Evolutionary conservation across 1,140 invertebrate species (phyloP).

Genomic region (Eulimnadia texana): DNA sequence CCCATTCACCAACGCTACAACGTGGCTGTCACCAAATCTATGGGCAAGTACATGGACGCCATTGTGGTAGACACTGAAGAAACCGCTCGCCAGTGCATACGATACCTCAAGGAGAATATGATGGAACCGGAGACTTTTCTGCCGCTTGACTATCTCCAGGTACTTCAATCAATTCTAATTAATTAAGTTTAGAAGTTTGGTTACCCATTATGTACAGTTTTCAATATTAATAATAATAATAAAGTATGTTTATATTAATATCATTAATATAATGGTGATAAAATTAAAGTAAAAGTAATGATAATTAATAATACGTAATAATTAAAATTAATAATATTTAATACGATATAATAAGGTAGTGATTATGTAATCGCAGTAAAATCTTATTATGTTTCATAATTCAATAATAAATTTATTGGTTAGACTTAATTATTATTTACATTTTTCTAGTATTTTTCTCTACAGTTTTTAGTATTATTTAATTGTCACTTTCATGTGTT

Average conservation of each 20-base stretch:
- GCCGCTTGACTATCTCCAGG: not conserved
- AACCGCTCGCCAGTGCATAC: slow-evolving; percentile 45
- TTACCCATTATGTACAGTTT: not conserved
- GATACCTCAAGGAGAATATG: not conserved
- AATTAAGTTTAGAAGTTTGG: not conserved
- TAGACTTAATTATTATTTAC: not conserved
- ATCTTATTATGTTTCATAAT: too few relatives aligned
- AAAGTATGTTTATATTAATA: too few relatives aligned
- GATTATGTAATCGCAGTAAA: too few relatives aligned
- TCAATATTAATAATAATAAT: too few relatives aligned
- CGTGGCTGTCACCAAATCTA: slow-evolving; percentile 94
- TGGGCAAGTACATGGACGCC: slow-evolving; percentile 77
- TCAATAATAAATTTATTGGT: not conserved
- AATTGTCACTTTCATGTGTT: not conserved
- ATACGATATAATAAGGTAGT: too few relatives aligned
- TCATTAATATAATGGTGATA: too few relatives aligned
- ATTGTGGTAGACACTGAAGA: slow-evolving; percentile 98
- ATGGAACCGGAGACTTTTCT: not conserved
- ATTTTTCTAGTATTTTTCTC: not conserved
- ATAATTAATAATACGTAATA: too few relatives aligned
- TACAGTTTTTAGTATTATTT: not conserved
- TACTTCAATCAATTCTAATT: not conserved
- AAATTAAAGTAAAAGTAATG: too few relatives aligned
- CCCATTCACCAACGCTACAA: slow-evolving; percentile 95
- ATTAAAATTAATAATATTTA: too few relatives aligned